A percentile compares a stretch with the other conserved stretches of the same genome.
phyloP scores from a whole-genome alignment of 2,888 invertebrate genomes.

The Pemphredon lugubris region DNA sequence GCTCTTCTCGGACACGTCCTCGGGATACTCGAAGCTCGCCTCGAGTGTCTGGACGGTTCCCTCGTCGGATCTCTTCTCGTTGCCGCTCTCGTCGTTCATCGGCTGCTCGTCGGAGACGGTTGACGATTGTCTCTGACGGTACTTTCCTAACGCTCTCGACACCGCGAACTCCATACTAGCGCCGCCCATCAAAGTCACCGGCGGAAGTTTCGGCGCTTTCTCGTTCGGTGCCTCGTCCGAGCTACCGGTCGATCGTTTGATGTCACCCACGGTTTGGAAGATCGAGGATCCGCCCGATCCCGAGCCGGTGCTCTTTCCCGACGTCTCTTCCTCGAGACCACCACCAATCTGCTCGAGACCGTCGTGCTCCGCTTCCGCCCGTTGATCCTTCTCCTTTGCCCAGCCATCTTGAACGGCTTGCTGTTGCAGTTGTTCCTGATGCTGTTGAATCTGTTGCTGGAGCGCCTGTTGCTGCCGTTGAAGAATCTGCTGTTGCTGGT shows the following conservation, averaged over 20 bases:
- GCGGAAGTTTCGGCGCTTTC: slow-evolving; percentile 81
- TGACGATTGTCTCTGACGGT: slow-evolving; percentile 88
- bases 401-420: slow-evolving; percentile 79
- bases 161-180: slow-evolving; percentile 93
- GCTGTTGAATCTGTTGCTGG: slow-evolving; percentile 73
- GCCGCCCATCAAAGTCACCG: slow-evolving; percentile 83
- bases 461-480: slow-evolving; percentile 69
- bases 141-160: slow-evolving; percentile 90
- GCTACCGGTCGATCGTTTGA: slow-evolving; percentile 84
- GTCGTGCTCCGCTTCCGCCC: slow-evolving; percentile 84
- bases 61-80: slow-evolving; percentile 74
- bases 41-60: slow-evolving; percentile 67
- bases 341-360: slow-evolving; percentile 83
- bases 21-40: slow-evolving; percentile 71
- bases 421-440: slow-evolving; percentile 75
- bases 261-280: slow-evolving; percentile 89
- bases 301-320: slow-evolving; percentile 84
- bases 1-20: slow-evolving; percentile 70
- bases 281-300: slow-evolving; percentile 85
- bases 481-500: slow-evolving; percentile 55
- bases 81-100: slow-evolving; percentile 82
- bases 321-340: slow-evolving; percentile 84
- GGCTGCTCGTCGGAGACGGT: slow-evolving; percentile 87
- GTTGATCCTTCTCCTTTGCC: slow-evolving; percentile 83
- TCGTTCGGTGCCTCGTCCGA: slow-evolving; percentile 84